phyloP scores from a whole-genome alignment of 2,888 invertebrate species.

The Proisotoma minuta region DNA sequence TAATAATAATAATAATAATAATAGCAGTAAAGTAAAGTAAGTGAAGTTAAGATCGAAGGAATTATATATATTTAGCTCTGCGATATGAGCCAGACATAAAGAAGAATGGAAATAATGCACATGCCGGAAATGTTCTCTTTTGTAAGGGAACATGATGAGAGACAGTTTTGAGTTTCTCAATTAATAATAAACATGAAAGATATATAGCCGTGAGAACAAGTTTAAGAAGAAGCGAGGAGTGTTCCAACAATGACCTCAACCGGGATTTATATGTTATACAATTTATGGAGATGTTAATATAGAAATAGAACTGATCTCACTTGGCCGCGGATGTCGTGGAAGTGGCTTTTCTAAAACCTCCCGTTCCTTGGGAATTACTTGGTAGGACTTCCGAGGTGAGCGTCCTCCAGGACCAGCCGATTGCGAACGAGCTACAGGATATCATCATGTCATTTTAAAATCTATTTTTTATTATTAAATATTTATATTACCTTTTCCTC shows the following conservation, averaged over 20 bases:
- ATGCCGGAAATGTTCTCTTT: neutral
- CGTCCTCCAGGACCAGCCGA: conserved; percentile 60
- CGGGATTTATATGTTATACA: neutral
- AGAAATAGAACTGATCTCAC: conserved; percentile 54
- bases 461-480: neutral
- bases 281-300: neutral
- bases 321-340: conserved; percentile 62
- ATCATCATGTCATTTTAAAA: neutral
- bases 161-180: neutral
- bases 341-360: conserved; percentile 48
- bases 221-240: conserved; percentile 17
- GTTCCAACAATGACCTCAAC: conserved; percentile 6
- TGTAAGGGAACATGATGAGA: neutral
- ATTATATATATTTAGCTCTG: no score
- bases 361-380: conserved; percentile 48
- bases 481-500: neutral
- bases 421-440: conserved; percentile 60
- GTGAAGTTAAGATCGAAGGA: no score
- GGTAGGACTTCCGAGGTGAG: conserved; percentile 45
- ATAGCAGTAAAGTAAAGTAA: no score
- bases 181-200: conserved; percentile 10
- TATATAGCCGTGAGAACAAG: conserved; percentile 11
- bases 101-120: neutral
- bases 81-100: conserved; percentile 4
- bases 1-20: no score